Evolutionary conservation across 1,140 invertebrate species (phyloP).

Genomic region (Ctenoplectra terminalis): DNA sequence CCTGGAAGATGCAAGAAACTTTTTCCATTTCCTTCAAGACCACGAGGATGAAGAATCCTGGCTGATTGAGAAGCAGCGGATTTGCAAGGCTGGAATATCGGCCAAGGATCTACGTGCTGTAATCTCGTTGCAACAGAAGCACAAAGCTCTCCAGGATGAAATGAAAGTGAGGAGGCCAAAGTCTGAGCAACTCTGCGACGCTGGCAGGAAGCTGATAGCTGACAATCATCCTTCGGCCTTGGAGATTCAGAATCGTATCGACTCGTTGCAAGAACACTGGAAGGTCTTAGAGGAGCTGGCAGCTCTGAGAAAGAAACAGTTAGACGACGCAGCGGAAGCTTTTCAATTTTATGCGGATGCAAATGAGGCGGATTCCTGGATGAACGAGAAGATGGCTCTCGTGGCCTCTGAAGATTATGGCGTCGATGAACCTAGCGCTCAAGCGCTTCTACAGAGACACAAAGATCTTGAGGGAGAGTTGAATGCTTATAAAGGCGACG

Average conservation of each 20-base stretch:
- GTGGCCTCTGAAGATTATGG: constrained; percentile 95
- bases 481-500: constrained; percentile 94
- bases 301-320: constrained; percentile 91
- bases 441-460: constrained; percentile 93
- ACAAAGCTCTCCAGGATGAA: constrained; percentile 96
- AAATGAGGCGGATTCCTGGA: constrained; percentile 98
- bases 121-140: constrained; percentile 95
- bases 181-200: constrained; percentile 89
- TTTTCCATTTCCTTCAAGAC: constrained; percentile 97
- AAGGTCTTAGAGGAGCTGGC: constrained; percentile 92
- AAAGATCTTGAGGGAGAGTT: constrained; percentile 95
- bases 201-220: constrained; percentile 89
- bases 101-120: constrained; percentile 96
- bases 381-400: constrained; percentile 95
- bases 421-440: constrained; percentile 94
- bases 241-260: constrained; percentile 91
- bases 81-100: constrained; percentile 94
- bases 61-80: constrained; percentile 95
- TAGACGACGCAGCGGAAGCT: constrained; percentile 97
- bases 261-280: constrained; percentile 93
- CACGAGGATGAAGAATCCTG: constrained; percentile 97
- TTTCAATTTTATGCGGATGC: constrained; percentile 98
- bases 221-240: constrained; percentile 90
- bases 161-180: constrained; percentile 92
- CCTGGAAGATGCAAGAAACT: constrained; percentile 95